Evolutionary conservation across 2,113 vertebrate species (phyloP).

Genomic region (Microtus pennsylvanicus): DNA sequence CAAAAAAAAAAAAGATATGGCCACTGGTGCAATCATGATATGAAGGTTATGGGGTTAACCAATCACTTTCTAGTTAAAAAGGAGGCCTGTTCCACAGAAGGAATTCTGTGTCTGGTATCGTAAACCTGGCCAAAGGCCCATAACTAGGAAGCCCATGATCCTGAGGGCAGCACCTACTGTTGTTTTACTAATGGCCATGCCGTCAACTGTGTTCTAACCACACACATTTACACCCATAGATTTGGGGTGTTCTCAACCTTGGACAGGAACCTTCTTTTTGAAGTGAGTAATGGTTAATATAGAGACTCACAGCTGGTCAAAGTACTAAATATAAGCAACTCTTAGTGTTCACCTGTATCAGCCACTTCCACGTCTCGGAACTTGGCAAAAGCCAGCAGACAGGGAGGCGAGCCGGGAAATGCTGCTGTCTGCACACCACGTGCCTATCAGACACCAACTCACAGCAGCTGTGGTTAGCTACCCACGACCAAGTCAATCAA

Average conservation of each 20-base stretch:
- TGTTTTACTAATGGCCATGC: not conserved
- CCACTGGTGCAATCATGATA: accelerated
- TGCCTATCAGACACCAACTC: not conserved
- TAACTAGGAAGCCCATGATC: not conserved
- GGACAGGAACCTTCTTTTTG: not conserved
- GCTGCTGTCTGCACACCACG: not conserved
- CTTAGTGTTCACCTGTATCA: not conserved
- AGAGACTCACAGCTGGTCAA: not conserved
- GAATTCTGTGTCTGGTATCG: not conserved
- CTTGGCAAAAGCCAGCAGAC: not conserved
- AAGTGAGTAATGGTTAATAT: not conserved
- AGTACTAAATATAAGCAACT: not conserved
- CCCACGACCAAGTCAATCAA: not conserved
- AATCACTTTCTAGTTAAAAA: not conserved
- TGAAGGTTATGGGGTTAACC: not conserved
- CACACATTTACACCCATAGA: not conserved
- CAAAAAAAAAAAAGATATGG: too few relatives aligned
- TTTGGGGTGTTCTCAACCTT: not conserved
- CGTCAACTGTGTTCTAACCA: not conserved
- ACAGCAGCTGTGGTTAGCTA: not conserved
- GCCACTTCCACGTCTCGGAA: not conserved
- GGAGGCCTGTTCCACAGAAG: not conserved
- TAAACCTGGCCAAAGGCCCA: not conserved
- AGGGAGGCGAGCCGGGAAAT: not conserved
- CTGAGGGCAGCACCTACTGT: not conserved